Conservation (phyloP, 2,888 invertebrate genomes). For the Epirrhoe tristata region DNA sequence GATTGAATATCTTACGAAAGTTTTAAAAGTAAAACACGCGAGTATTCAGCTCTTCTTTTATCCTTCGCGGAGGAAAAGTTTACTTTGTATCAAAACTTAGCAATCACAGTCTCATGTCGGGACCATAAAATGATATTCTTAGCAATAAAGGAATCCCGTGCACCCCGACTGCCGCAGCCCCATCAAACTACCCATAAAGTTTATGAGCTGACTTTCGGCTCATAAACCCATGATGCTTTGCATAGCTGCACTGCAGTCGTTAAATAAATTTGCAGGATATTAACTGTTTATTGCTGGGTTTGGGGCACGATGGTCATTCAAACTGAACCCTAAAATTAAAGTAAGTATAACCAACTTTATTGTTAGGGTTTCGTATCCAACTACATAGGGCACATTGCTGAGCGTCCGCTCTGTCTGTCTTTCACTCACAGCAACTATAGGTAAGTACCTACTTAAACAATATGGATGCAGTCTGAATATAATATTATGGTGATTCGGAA, state of each 20-base stretch:
- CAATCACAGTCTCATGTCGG: slow-evolving; percentile 24
- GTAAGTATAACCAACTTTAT: too few species aligned
- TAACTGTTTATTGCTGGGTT: slow-evolving; percentile 22
- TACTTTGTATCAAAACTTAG: slow-evolving; percentile 18
- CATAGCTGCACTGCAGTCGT: slow-evolving; percentile 25
- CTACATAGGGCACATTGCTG: too few species aligned
- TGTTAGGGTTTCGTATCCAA: too few species aligned
- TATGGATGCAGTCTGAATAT: too few species aligned
- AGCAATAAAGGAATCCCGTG: slow-evolving; percentile 25
- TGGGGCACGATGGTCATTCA: slow-evolving; percentile 9
- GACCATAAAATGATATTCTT: slow-evolving; percentile 18
- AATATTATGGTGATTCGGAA: too few species aligned
- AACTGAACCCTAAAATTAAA: neutral
- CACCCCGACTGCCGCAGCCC: slow-evolving; percentile 11
- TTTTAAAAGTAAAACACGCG: too few species aligned
- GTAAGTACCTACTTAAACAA: too few species aligned
- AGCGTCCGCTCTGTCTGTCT: too few species aligned
- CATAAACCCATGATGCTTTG: slow-evolving; percentile 29
- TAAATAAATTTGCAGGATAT: slow-evolving; percentile 27
- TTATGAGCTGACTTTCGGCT: slow-evolving; percentile 25
- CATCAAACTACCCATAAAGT: slow-evolving; percentile 24
- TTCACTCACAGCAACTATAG: too few species aligned
- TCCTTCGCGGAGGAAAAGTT: neutral
- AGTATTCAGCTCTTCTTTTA: neutral
- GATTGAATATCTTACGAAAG: too few species aligned